A percentile compares a stretch with the other conserved stretches of the same genome.
Conservation (phyloP, 2,888 invertebrate genomes). For the Lissocephala sabroskyi region DNA sequence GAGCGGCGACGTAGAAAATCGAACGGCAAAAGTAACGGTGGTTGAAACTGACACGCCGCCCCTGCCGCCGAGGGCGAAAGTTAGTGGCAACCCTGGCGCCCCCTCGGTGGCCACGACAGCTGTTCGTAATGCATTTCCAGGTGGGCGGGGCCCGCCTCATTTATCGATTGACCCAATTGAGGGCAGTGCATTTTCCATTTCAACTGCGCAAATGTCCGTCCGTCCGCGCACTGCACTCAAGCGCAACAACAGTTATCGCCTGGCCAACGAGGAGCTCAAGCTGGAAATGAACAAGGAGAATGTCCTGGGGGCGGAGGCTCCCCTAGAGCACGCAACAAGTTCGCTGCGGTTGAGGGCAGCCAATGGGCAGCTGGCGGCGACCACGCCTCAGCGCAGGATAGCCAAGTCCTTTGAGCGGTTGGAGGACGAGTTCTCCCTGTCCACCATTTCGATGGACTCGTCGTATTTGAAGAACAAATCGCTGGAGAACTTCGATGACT, state of each 20-base stretch:
- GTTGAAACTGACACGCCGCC: conserved; percentile 43
- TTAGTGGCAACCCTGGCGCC: conserved; percentile 32
- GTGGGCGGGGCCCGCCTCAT: not conserved
- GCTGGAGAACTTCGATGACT: conserved; percentile 70
- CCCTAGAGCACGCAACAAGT: conserved; percentile 51
- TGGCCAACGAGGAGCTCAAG: conserved; percentile 77
- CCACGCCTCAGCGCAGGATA: conserved; percentile 75
- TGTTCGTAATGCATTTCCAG: conserved; percentile 22
- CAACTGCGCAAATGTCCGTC: conserved; percentile 19
- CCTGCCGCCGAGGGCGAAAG: conserved; percentile 53
- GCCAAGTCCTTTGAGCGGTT: conserved; percentile 75
- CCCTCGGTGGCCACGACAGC: conserved; percentile 14
- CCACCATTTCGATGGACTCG: conserved; percentile 67
- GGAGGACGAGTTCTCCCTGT: conserved; percentile 71
- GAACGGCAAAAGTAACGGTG: conserved; percentile 43
- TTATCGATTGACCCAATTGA: conserved; percentile 68
- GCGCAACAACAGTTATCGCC: conserved; percentile 88
- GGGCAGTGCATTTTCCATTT: conserved; percentile 53
- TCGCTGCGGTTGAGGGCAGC: conserved; percentile 44
- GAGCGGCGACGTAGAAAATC: conserved; percentile 38
- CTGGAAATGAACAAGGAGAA: conserved; percentile 74
- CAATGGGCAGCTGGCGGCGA: conserved; percentile 25
- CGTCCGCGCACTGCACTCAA: conserved; percentile 73
- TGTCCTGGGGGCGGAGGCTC: conserved; percentile 38
- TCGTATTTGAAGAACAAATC: conserved; percentile 71